Conservation (phyloP, 2,797 vertebrate species). For the Anguilla anguilla region DNA sequence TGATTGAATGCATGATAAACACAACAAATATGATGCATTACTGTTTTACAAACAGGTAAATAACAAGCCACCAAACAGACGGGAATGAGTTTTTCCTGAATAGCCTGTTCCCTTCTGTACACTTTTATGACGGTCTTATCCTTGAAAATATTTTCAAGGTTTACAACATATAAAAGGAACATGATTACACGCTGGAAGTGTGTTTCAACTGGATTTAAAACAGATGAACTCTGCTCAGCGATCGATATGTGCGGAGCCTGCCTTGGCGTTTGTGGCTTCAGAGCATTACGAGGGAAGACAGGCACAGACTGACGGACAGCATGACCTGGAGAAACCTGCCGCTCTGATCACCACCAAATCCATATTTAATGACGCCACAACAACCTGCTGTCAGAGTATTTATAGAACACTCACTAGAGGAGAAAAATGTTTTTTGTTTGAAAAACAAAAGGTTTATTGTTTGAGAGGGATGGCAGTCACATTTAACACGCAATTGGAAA, state of each 20-base stretch:
- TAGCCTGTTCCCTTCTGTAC: neutral
- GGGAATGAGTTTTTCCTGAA: neutral
- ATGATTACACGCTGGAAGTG: neutral
- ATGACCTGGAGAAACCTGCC: constrained; percentile 11
- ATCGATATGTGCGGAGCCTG: neutral
- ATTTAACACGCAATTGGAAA: constrained; percentile 2
- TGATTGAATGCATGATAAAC: neutral
- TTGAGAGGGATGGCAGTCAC: neutral
- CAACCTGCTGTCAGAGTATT: constrained; percentile 5
- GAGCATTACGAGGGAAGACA: neutral
- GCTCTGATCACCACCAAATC: constrained; percentile 14
- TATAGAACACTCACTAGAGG: neutral
- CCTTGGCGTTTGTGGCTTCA: neutral
- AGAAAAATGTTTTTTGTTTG: neutral
- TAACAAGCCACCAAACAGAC: neutral
- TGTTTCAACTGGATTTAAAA: too few species aligned
- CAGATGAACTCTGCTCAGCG: neutral
- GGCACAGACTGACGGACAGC: neutral
- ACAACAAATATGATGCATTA: neutral
- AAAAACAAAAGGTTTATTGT: neutral
- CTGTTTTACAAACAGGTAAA: neutral
- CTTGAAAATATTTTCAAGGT: neutral
- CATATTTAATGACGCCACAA: constrained; percentile 15
- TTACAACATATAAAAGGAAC: neutral
- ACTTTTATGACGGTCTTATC: neutral